A percentile compares a stretch with the other conserved stretches of the same genome.
These are phyloP conservation scores for Thunnus albacares DNA, from an alignment of 2,797 vertebrate species.

Conservation along the genomic window DNA sequence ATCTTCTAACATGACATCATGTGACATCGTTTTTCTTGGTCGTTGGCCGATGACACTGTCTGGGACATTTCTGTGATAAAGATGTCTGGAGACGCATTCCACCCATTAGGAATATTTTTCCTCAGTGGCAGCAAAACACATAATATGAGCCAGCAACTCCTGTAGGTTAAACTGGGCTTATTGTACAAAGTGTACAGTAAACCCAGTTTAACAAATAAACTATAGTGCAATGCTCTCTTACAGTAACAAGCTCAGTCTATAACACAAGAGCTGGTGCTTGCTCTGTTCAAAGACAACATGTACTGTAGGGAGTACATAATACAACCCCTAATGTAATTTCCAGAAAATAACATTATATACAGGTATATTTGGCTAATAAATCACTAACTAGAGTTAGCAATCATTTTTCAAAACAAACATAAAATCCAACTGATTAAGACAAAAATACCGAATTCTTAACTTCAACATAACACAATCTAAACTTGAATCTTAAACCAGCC, in stretches of 20 bases:
- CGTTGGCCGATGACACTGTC: conserved; percentile 42
- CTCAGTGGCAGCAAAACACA: conserved; percentile 29
- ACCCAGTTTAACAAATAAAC: not conserved
- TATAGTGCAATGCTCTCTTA: not conserved
- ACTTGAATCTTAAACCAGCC: conserved; percentile 18
- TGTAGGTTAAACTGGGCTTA: not conserved
- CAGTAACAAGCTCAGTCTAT: not conserved
- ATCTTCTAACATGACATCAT: conserved; percentile 28
- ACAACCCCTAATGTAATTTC: not conserved
- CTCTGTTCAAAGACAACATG: not conserved
- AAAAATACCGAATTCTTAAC: not conserved
- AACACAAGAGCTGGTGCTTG: not conserved
- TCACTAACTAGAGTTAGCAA: not conserved
- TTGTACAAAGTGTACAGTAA: not conserved
- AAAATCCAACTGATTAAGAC: not conserved
- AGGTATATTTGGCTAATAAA: not conserved
- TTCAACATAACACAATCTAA: conserved; percentile 28
- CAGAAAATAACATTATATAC: not conserved
- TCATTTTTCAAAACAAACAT: conserved; percentile 9
- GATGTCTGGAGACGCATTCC: conserved; percentile 40
- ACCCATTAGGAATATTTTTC: conserved; percentile 43
- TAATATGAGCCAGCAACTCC: conserved; percentile 24
- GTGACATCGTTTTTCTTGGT: conserved; percentile 28
- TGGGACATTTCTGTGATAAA: conserved; percentile 44
- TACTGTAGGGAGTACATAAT: not conserved